These are phyloP conservation scores for Rhopalosiphum padi DNA, from an alignment of 1,140 invertebrate genomes.

Conservation along the genomic window DNA sequence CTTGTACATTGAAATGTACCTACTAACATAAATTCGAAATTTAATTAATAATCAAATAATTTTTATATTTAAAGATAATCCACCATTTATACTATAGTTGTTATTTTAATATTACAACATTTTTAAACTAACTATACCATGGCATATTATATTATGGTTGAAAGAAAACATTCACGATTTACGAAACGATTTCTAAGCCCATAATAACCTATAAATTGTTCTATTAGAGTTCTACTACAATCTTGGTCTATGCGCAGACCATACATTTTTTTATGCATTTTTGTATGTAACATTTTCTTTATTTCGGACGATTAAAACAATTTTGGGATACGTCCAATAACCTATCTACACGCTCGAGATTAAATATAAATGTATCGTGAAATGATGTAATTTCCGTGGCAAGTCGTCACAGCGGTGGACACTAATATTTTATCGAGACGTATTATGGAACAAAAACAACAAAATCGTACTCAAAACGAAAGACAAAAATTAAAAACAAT, in stretches of 20 bases:
- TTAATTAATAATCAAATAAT: neutral
- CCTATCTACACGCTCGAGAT: slow-evolving; percentile 24
- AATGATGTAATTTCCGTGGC: slow-evolving; percentile 42
- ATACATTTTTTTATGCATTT: neutral
- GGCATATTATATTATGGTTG: neutral
- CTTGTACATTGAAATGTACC: neutral
- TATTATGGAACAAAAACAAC: neutral
- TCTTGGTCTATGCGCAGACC: neutral
- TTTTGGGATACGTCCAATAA: slow-evolving; percentile 29
- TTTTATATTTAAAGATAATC: neutral
- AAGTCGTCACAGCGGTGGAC: slow-evolving; percentile 27
- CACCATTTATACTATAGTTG: neutral
- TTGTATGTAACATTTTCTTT: neutral
- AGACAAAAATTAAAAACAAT: neutral
- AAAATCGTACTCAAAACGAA: neutral
- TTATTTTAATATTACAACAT: neutral
- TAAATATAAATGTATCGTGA: slow-evolving; percentile 41
- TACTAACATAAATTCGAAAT: neutral
- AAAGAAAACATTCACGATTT: neutral
- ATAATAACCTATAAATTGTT: neutral
- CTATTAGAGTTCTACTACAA: neutral
- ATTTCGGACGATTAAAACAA: slow-evolving; percentile 20
- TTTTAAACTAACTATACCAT: neutral
- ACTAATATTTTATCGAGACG: neutral
- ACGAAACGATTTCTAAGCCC: neutral